Base-by-base conservation (phyloP, 2,888 invertebrate genomes). In the Agrotis puta region DNA sequence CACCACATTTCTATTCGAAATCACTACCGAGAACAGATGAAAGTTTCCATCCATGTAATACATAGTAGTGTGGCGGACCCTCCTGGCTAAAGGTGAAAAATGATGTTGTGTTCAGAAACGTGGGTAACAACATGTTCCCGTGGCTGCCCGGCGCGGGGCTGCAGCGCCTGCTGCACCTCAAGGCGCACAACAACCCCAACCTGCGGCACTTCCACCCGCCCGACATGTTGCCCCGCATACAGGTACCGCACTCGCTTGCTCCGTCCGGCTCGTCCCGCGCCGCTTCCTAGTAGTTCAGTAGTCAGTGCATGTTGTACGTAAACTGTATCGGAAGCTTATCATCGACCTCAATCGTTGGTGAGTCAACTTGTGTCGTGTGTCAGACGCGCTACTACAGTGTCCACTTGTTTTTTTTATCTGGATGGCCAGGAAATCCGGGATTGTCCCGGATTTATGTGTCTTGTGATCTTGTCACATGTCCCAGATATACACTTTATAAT, bases 101-200 rank as follows among this genome's bases (percentile, higher is more conserved):
- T 39, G 39, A 2, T 39, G 11, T 39, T 39, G 39, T 39, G 75
- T 89, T 18, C 94, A 98, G 98, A 87, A 99, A 99, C 96, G 96
- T 99, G 84, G 99, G 98, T 53, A 98, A 98, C 94, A 99, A 99
- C 92, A 95, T 97, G 70, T 99, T 99, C 94, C 97, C 98, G 16
- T 96, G 96, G 79, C 95, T 99, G 86, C 99, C 99, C 57, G 97
- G 98, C 58, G 96, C 97, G 68, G 99, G 99, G 1, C 96, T 99
- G 78, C 97, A 97, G 85, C 97, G 97, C 3, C 95, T 99, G 70
- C 96, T 98, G 56, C 98, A 98, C 89, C 96, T 99, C 83, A 99
- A 99, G 94, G 98, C 98, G 45, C 99, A 98, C 96, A 98, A 99
- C 94, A 99, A 99, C 96, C 98, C 98, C 0, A 97, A 98, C 83